A percentile compares a stretch with the other conserved stretches of the same genome.
phyloP scores from a whole-genome alignment of 2,113 vertebrate species.

The Gambusia affinis region DNA sequence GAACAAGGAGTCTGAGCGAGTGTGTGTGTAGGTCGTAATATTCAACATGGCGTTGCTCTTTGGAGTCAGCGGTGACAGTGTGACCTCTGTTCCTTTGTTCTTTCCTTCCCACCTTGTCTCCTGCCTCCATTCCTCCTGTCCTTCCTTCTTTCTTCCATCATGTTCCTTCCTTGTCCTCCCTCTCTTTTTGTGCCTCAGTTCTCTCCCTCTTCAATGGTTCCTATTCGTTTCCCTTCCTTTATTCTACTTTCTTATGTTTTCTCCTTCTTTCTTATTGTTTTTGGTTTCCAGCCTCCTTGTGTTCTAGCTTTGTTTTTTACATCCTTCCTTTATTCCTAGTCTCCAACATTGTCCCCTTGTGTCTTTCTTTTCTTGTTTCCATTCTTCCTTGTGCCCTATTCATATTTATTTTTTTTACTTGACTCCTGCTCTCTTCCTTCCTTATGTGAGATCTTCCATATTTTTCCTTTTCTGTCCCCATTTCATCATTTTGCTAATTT shows the following conservation, averaged over 20 bases:
- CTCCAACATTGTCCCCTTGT: neutral
- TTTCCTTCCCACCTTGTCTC: conserved; percentile 1
- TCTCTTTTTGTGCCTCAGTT: neutral
- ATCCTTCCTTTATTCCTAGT: neutral
- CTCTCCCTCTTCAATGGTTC: neutral
- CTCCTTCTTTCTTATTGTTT: neutral
- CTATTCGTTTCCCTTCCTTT: neutral
- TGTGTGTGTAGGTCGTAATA: conserved; percentile 27
- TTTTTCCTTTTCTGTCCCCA: no score
- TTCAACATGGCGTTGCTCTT: conserved; percentile 56
- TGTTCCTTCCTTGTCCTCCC: neutral
- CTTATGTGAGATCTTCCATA: no score
- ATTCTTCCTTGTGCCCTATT: no score
- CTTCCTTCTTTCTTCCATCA: neutral
- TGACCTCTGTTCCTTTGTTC: conserved; percentile 57
- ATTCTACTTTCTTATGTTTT: neutral
- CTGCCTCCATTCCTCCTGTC: conserved; percentile 20
- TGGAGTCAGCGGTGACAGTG: conserved; percentile 49
- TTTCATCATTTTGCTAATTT: no score
- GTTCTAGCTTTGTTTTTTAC: no score
- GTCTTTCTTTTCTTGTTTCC: no score
- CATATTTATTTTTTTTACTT: no score
- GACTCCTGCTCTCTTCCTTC: no score
- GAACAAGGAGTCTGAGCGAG: conserved; percentile 66
- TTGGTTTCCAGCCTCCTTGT: no score